Evolutionary conservation across 2,888 invertebrate species (phyloP).

Genomic region (Ferdinandea cuprea): DNA sequence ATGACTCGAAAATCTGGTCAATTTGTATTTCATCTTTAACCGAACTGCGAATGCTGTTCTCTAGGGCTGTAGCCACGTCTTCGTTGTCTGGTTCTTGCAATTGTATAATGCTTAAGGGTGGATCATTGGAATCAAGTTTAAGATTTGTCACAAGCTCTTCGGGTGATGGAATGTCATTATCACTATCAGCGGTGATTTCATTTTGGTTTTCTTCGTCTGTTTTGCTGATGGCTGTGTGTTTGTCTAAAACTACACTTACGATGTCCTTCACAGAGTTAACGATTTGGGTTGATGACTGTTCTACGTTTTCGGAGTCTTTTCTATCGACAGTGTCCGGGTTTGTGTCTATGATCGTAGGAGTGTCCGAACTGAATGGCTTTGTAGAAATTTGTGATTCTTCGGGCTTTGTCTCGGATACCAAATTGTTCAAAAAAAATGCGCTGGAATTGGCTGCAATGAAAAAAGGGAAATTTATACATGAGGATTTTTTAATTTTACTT

Average conservation of each 20-base stretch:
- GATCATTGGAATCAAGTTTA: conserved; percentile 4
- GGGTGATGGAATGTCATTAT: conserved; percentile 13
- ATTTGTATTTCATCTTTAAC: conserved; percentile 78
- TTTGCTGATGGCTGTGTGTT: neutral
- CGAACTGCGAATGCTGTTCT: conserved; percentile 78
- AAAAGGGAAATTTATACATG: neutral
- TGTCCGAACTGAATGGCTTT: neutral
- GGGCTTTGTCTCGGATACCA: conserved; percentile 13
- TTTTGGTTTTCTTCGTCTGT: conserved; percentile 17
- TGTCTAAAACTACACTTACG: conserved; percentile 15
- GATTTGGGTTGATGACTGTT: conserved; percentile 22
- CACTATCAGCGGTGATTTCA: neutral
- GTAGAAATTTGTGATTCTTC: neutral
- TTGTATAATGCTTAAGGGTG: conserved; percentile 24
- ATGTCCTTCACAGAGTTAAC: conserved; percentile 35
- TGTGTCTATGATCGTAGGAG: neutral
- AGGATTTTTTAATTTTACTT: too few relatives aligned
- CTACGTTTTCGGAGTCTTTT: conserved; percentile 28
- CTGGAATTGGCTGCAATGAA: conserved; percentile 15
- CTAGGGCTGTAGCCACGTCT: conserved; percentile 69
- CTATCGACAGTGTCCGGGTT: conserved; percentile 2
- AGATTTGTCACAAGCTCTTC: neutral
- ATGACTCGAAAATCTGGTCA: conserved; percentile 62
- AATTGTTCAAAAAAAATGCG: conserved; percentile 36
- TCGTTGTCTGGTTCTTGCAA: conserved; percentile 25